Conservation (phyloP, 2,888 invertebrate genomes). For the Agrochola lota region DNA sequence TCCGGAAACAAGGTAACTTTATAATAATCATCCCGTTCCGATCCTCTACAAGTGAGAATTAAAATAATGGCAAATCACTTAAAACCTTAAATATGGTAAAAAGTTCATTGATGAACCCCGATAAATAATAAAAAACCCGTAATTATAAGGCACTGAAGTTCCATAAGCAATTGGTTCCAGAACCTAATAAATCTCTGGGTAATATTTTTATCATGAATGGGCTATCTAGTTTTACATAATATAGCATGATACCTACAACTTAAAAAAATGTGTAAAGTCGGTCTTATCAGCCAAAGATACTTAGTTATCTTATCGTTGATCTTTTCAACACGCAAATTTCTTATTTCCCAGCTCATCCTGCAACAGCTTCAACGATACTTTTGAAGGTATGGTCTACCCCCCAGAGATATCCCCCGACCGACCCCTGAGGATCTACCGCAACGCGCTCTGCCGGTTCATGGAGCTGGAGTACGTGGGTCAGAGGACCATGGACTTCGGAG, state of each 20-base stretch:
- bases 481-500: conserved; percentile 81
- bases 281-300: not conserved
- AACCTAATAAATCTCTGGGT: too few species aligned
- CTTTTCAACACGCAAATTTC: not conserved
- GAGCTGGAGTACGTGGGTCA: conserved; percentile 79
- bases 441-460: conserved; percentile 94
- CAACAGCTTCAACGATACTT: conserved; percentile 92
- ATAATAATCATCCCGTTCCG: not conserved
- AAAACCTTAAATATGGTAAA: not conserved
- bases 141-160: not conserved
- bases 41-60: too few species aligned
- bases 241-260: not conserved
- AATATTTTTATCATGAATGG: not conserved
- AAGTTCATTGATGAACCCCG: not conserved
- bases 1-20: conserved; percentile 71
- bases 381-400: conserved; percentile 94
- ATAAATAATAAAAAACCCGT: not conserved
- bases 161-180: not conserved
- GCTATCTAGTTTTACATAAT: not conserved
- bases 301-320: not conserved
- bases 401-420: conserved; percentile 88
- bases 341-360: conserved; percentile 89
- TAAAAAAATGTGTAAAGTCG: not conserved
- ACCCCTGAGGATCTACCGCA: conserved; percentile 92
- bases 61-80: not conserved